These are phyloP conservation scores for Eupithecia insigniata DNA, from an alignment of 2,888 invertebrate genomes.

Conservation along the genomic window DNA sequence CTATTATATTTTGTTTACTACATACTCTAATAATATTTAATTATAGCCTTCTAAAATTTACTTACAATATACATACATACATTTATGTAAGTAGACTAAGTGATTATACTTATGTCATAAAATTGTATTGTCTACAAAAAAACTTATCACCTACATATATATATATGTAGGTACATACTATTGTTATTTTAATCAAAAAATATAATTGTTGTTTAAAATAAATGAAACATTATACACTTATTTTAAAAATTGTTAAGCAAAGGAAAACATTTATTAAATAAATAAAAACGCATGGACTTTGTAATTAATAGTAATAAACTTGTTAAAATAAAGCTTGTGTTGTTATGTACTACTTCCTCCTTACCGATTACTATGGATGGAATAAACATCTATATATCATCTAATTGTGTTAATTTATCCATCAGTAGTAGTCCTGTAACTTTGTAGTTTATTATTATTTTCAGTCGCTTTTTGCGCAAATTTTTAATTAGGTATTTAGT, in stretches of 20 bases:
- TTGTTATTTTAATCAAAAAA: too few relatives aligned
- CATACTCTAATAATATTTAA: neutral
- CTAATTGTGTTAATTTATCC: too few relatives aligned
- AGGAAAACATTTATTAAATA: neutral
- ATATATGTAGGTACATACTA: too few relatives aligned
- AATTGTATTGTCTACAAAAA: neutral
- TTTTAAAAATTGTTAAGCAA: neutral
- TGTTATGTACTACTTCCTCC: conserved; percentile 46
- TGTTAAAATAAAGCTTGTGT: conserved; percentile 76
- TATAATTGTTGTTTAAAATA: neutral
- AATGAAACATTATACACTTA: neutral
- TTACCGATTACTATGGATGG: too few relatives aligned
- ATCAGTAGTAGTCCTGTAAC: too few relatives aligned
- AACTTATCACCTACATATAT: too few relatives aligned
- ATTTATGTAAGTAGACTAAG: neutral
- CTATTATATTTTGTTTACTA: neutral
- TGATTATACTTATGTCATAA: neutral
- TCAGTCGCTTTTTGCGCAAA: too few relatives aligned
- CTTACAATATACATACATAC: neutral
- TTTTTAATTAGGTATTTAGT: too few relatives aligned
- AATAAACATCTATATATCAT: too few relatives aligned
- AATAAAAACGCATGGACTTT: conserved; percentile 44
- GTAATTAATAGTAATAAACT: conserved; percentile 67
- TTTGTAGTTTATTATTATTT: too few relatives aligned
- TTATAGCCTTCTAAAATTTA: neutral